Evolutionary conservation across 2,888 invertebrate species (phyloP).

Genomic region (Kryphioiulus occultus): DNA sequence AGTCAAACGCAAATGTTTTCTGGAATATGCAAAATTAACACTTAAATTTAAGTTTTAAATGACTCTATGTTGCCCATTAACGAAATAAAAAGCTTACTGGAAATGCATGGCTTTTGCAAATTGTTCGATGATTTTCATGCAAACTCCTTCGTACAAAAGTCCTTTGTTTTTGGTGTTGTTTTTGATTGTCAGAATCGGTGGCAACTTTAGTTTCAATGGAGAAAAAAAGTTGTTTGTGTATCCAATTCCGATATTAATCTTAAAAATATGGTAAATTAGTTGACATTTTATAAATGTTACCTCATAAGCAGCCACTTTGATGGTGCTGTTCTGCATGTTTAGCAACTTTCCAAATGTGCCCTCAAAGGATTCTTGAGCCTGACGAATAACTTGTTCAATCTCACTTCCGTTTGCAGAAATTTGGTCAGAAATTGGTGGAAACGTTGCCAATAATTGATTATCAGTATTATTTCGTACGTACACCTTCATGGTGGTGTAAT

Average conservation of each 20-base stretch:
- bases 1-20: not conserved
- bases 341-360: not conserved
- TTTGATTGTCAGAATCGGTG: slow-evolving; percentile 9
- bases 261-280: too few species aligned
- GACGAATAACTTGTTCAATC: not conserved
- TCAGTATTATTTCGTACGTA: not conserved
- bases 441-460: not conserved
- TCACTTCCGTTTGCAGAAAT: not conserved
- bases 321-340: not conserved
- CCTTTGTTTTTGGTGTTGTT: not conserved
- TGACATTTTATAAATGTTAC: not conserved
- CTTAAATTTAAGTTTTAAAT: too few species aligned
- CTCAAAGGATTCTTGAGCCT: not conserved
- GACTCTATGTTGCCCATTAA: not conserved
- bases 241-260: too few species aligned
- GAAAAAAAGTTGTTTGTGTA: not conserved
- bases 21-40: too few species aligned
- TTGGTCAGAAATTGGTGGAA: not conserved
- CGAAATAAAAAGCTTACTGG: not conserved
- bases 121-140: slow-evolving; percentile 48
- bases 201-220: not conserved
- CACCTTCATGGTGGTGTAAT: not conserved
- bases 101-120: slow-evolving; percentile 50
- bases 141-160: slow-evolving; percentile 39
- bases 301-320: slow-evolving; percentile 41